These are phyloP conservation scores for Monoplex corrugatus DNA, from an alignment of 2,888 invertebrate genomes.

Conservation along the genomic window DNA sequence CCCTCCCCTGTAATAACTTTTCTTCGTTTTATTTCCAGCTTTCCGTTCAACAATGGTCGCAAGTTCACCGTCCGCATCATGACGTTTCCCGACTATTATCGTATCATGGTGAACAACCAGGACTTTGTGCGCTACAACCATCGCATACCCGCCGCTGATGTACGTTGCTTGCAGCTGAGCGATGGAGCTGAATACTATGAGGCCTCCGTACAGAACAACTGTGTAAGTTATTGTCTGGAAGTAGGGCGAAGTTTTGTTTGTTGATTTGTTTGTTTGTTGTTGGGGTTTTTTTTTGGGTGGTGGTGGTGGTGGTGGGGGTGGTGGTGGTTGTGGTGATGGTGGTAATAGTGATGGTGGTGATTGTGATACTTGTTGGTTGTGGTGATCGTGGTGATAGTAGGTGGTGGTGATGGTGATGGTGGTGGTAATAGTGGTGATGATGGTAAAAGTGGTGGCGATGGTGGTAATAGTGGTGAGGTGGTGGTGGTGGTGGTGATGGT, in stretches of 20 bases:
- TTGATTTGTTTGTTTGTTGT: too few relatives aligned
- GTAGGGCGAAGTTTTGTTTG: too few relatives aligned
- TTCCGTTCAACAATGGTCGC: slow-evolving; percentile 85
- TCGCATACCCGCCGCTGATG: slow-evolving; percentile 84
- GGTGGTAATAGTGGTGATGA: neutral
- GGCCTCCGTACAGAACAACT: slow-evolving; percentile 63
- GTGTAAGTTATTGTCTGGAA: too few relatives aligned
- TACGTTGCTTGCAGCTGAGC: slow-evolving; percentile 87
- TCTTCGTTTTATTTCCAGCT: slow-evolving; percentile 66
- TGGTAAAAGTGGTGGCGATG: neutral
- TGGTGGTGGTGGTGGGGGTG: too few relatives aligned
- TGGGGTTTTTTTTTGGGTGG: too few relatives aligned
- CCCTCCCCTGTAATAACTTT: too few relatives aligned
- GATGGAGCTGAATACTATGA: slow-evolving; percentile 87
- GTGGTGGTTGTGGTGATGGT: too few relatives aligned
- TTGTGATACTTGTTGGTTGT: too few relatives aligned
- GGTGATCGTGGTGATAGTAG: too few relatives aligned
- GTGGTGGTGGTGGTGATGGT: too few relatives aligned
- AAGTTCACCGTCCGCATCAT: slow-evolving; percentile 85
- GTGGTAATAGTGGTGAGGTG: too few relatives aligned
- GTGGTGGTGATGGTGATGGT: neutral
- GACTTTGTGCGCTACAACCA: slow-evolving; percentile 87
- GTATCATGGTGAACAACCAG: slow-evolving; percentile 85
- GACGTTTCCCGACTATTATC: slow-evolving; percentile 59
- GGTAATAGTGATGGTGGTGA: too few relatives aligned